Percentiles rank a stretch among this genome's conserved stretches.
phyloP scores from a whole-genome alignment of 2,797 vertebrate genomes.

The Lateolabrax maculatus region DNA sequence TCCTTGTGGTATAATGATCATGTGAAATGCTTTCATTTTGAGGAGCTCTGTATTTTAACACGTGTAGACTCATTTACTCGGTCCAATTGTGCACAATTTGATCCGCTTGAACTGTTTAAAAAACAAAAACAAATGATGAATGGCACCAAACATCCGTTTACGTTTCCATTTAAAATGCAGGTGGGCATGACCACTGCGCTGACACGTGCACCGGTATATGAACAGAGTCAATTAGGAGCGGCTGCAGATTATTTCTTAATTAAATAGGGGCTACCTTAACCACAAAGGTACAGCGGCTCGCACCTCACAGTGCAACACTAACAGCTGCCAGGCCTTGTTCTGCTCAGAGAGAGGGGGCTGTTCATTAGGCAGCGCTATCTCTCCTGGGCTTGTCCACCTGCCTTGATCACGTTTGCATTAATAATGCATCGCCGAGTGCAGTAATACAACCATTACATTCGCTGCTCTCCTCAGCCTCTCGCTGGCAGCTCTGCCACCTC shows the following conservation, averaged over 20 bases:
- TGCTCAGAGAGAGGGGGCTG: conserved; percentile 76
- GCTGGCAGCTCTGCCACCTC: conserved; percentile 74
- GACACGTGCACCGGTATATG: conserved; percentile 74
- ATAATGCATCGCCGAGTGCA: conserved; percentile 88
- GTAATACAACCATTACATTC: conserved; percentile 88
- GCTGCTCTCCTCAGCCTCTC: conserved; percentile 76
- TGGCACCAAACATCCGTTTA: conserved; percentile 59
- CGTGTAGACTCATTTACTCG: background rate
- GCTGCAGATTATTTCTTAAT: conserved; percentile 89
- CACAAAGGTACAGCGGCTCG: conserved; percentile 80
- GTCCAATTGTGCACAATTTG: conserved; percentile 11
- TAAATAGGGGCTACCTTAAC: conserved; percentile 84
- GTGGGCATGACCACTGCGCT: conserved; percentile 66
- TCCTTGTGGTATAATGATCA: background rate
- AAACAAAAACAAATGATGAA: conserved; percentile 28
- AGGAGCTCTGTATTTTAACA: background rate
- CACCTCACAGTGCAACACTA: conserved; percentile 84
- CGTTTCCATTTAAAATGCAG: conserved; percentile 67
- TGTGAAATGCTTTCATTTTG: conserved; percentile 3
- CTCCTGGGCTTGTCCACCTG: conserved; percentile 89
- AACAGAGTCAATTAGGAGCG: conserved; percentile 85
- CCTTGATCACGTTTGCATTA: conserved; percentile 90
- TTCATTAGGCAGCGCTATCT: conserved; percentile 88
- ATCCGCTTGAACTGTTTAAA: conserved; percentile 19
- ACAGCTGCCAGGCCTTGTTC: conserved; percentile 88